Base-by-base conservation (phyloP, 1,140 invertebrate genomes). In the Venustaconcha ellipsiformis region DNA sequence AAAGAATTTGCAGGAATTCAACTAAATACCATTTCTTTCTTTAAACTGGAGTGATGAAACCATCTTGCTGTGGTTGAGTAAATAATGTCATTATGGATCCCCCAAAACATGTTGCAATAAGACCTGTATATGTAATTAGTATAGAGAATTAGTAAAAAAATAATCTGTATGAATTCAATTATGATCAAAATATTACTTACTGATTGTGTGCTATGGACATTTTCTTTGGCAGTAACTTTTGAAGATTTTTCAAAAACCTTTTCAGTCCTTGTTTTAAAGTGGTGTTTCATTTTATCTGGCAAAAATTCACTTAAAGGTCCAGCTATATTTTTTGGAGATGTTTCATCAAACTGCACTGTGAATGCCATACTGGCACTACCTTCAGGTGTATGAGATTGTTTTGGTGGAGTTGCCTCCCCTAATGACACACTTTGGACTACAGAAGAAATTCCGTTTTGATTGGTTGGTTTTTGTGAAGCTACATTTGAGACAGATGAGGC, bases 281-380 rank as follows among this genome's bases (percentile, higher is more conserved):
- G 86, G 57, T 79, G 87, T 66, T 82, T 79, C 18, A 87, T 82
- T 77, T 89, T 90, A 26, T 79, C 81, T 30, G 91, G 91, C 76
- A 91, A 88, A 84, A 90, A 92, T 80, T 91, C 88, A 80, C 89
- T 91, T 48, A 92, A 86, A 67, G 86, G 88, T 20, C 76, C 79
- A 15, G 77, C 68, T 15, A 80, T 83, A 58, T 83, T 83, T 72
- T 80, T 74, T 70, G 37, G 37, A 67, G 59, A 56, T 20, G 72
- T 84, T 57, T 88, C 89, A 57, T 85, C 87, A 75, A 91, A 88
- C 67, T 91, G 90, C 30, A 91, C 87, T n/a, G 90, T 91, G 78
- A 91, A 91, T 58, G 90, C 90, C 84, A 89, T 90, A 48, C 72
- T 77, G 26, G 75, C 63, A 59, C 62, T 48, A 6, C 75, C 75